Conservation (phyloP, 2,113 vertebrate species). For the Donacobius atricapilla region DNA sequence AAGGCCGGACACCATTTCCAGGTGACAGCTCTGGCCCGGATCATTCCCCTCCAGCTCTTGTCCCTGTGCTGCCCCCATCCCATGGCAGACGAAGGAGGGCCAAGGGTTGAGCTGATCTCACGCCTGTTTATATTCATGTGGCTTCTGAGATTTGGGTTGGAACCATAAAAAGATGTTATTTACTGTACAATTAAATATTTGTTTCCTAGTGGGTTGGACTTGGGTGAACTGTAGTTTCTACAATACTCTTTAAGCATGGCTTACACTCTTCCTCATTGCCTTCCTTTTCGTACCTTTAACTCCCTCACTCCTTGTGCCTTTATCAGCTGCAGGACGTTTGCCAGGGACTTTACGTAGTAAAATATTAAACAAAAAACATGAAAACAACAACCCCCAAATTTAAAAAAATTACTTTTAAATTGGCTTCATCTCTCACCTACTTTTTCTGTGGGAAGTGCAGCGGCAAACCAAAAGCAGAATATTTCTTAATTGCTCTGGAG, state of each 20-base stretch:
- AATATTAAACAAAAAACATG: neutral
- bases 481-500: neutral
- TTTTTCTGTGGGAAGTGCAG: neutral
- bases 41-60: neutral
- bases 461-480: neutral
- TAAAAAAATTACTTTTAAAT: neutral
- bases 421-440: neutral
- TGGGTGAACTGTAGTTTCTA: neutral
- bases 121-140: neutral
- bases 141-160: neutral
- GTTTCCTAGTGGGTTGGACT: neutral
- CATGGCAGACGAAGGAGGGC: rapidly evolving
- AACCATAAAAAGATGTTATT: neutral
- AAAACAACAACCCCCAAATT: neutral
- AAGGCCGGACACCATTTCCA: neutral
- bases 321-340: neutral
- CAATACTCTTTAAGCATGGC: neutral
- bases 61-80: neutral
- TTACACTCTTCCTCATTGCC: neutral
- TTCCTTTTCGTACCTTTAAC: neutral
- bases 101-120: neutral
- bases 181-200: conserved; percentile 29
- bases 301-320: neutral
- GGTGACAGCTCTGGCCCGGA: rapidly evolving
- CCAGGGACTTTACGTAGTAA: neutral